A percentile compares a stretch with the other conserved stretches of the same genome.
Conservation (phyloP, 2,113 vertebrate genomes). For the Mesoclemmys tuberculata region DNA sequence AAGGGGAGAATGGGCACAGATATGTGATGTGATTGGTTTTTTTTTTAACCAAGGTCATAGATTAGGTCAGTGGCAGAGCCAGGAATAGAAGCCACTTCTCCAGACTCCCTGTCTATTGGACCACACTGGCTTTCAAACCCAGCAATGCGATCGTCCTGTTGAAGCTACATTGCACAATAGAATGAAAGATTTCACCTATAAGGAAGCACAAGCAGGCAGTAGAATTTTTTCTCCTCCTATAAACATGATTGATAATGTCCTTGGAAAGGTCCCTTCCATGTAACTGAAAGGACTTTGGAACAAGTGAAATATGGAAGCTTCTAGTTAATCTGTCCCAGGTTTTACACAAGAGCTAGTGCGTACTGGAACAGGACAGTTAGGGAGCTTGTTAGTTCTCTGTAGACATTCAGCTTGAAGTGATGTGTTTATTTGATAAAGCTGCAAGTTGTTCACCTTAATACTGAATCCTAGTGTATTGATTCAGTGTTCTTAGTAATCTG, state of each 20-base stretch:
- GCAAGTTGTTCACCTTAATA: background rate
- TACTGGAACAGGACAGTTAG: background rate
- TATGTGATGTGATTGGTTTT: background rate
- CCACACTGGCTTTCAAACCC: background rate
- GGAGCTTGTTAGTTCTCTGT: background rate
- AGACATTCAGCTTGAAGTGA: background rate
- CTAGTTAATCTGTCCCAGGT: background rate
- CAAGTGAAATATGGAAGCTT: background rate
- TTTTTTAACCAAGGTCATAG: background rate
- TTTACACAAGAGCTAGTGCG: background rate
- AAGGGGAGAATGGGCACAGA: background rate
- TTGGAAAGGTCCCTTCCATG: background rate
- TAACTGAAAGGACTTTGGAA: background rate
- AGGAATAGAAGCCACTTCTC: background rate
- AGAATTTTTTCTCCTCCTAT: background rate
- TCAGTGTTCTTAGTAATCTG: background rate
- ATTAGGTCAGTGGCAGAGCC: background rate
- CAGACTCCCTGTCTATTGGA: background rate
- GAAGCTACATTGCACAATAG: background rate
- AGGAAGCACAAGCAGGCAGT: background rate
- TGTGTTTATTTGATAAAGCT: background rate
- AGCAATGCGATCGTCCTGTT: background rate
- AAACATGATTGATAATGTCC: background rate
- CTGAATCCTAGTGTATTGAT: background rate
- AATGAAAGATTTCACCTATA: background rate